phyloP scores from a whole-genome alignment of 2,888 invertebrate genomes.

The Netelia melanura region DNA sequence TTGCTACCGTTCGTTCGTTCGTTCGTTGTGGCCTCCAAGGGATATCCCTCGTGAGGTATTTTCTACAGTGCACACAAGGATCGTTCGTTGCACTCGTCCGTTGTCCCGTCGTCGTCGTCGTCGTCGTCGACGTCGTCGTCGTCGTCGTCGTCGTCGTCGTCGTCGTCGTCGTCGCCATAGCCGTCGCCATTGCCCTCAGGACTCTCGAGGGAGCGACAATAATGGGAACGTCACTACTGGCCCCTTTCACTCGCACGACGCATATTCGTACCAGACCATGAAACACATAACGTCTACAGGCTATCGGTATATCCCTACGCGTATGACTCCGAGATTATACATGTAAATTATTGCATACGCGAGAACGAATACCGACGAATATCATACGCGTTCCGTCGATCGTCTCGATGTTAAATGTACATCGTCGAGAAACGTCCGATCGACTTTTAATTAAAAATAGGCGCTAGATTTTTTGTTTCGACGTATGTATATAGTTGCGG shows the following conservation, averaged over 20 bases:
- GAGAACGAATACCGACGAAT: neutral
- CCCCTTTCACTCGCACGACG: slow-evolving; percentile 30
- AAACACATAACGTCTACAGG: neutral
- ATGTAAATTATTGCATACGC: slow-evolving; percentile 5
- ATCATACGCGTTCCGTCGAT: neutral
- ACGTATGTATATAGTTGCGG: neutral
- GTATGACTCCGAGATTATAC: slow-evolving; percentile 6
- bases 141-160: slow-evolving; percentile 37
- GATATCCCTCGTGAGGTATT: slow-evolving; percentile 61
- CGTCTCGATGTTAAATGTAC: slow-evolving; percentile 15
- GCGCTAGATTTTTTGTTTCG: neutral
- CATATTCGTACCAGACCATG: slow-evolving; percentile 7
- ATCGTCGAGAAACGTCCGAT: neutral
- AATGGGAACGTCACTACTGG: slow-evolving; percentile 55
- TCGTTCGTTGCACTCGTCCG: slow-evolving; percentile 65
- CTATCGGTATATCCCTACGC: neutral
- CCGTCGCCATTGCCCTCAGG: slow-evolving; percentile 33
- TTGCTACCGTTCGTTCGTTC: slow-evolving; percentile 51
- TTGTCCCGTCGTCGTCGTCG: slow-evolving; percentile 46
- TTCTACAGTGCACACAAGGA: slow-evolving; percentile 58
- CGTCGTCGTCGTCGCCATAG: slow-evolving; percentile 36
- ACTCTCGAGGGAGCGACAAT: slow-evolving; percentile 56
- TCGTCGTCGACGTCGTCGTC: slow-evolving; percentile 40
- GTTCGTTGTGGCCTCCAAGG: slow-evolving; percentile 57
- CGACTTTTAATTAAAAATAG: slow-evolving; percentile 23